These are phyloP conservation scores for Huso huso DNA, from an alignment of 2,797 vertebrate genomes.

Conservation along the genomic window DNA sequence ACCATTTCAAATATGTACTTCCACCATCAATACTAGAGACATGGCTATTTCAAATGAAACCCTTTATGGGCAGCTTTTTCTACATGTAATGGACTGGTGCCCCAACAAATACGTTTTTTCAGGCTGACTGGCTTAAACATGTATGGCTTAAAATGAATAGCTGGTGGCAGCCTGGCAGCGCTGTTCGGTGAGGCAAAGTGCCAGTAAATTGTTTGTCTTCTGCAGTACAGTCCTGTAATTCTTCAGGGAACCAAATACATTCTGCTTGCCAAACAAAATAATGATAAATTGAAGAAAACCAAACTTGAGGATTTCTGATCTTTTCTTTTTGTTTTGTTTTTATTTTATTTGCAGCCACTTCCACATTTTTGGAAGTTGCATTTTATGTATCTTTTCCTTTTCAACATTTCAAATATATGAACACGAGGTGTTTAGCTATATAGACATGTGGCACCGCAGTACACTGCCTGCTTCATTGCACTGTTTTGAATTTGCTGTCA, in stretches of 20 bases:
- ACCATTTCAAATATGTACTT: background rate
- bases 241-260: constrained; percentile 71
- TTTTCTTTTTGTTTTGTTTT: background rate
- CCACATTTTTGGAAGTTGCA: too few relatives aligned
- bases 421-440: too few relatives aligned
- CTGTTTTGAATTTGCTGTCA: constrained; percentile 17
- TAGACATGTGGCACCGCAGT: too few relatives aligned
- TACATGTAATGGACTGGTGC: constrained; percentile 46
- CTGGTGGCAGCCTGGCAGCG: constrained; percentile 68
- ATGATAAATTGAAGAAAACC: constrained; percentile 72
- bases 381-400: too few relatives aligned
- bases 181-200: constrained; percentile 79
- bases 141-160: constrained; percentile 70
- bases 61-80: constrained; percentile 21
- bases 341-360: too few relatives aligned
- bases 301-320: constrained; percentile 57
- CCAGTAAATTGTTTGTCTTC: constrained; percentile 82
- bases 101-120: constrained; percentile 48
- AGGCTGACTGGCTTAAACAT: constrained; percentile 51
- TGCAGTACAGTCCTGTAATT: constrained; percentile 72
- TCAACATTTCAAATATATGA: too few relatives aligned
- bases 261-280: constrained; percentile 78
- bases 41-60: constrained; percentile 34
- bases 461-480: too few relatives aligned
- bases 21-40: constrained; percentile 1